Evolutionary conservation across 1,140 invertebrate genomes (phyloP), one percentile per base, ranked within the genome.

Genomic region (Acromyrmex charruanus): DNA sequence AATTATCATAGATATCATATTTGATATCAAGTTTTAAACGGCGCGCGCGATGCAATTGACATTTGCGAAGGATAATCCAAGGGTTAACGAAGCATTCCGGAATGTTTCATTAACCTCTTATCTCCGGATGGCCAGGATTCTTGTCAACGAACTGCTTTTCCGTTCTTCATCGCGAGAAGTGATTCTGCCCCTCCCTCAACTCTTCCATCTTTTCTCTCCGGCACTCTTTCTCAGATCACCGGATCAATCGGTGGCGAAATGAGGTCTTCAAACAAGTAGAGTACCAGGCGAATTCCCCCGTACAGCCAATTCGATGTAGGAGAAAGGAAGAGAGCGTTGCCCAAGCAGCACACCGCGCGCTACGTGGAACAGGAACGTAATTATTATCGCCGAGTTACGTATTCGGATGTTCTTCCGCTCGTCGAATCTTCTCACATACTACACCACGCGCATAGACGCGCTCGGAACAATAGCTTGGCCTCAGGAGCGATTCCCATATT

Each of bases 401-500:
- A 90, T 92, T 94, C 93, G 93, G 94, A 94, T 93, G 93, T 92
- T 94, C 91, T 94, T 94, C 93, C 93, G 93, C 87, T 92, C 86
- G 88, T 89, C 81, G 88, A 93, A 91, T 92, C 88, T 93, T 93
- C 93, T 93, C 93, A 93, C 93, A 93, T 93, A 93, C 91, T 92
- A 91, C 92, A 89, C 90, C 87, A 87, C 21, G 80, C 81, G 68
- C 91, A 84, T 85, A 91, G 89, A 91, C 88, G 88, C 75, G 77
- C 91, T 90, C 71, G 86, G 91, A 93, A 94, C 94, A 94, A 94
- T 94, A 88, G 92, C 75, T 72, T 81, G 87, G 87, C 90, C 90
- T 91, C 90, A 90, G 88, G 69, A 90, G 89, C 85, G 91, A 92
- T 93, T 94, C 93, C 91, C 93, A 94, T 93, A 94, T 93, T 94